Conservation (phyloP, 2,888 invertebrate species). For the Nemoura dubitans region DNA sequence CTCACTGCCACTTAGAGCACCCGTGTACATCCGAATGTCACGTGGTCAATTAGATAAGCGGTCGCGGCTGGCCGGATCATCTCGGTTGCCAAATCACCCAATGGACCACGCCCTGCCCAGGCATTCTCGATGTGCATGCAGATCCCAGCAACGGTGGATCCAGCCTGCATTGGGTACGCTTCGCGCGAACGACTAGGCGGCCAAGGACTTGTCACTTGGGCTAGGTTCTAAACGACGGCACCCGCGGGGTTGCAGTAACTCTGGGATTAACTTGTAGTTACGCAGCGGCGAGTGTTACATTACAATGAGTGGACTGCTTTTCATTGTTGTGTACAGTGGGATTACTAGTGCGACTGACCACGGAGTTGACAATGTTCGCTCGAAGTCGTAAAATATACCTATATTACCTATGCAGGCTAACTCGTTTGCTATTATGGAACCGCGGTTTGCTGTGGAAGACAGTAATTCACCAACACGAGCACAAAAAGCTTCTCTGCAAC, state of each 20-base stretch:
- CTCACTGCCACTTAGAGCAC: not conserved
- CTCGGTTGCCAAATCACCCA: not conserved
- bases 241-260: not conserved
- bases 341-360: too few relatives aligned
- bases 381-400: too few relatives aligned
- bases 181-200: too few relatives aligned
- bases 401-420: too few relatives aligned
- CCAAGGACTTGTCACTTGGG: not conserved
- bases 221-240: not conserved
- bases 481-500: too few relatives aligned
- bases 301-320: too few relatives aligned
- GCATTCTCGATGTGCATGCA: not conserved
- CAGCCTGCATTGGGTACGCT: not conserved
- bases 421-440: too few relatives aligned
- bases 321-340: too few relatives aligned
- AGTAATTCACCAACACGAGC: too few relatives aligned
- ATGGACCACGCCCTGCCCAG: not conserved
- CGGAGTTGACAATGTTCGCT: too few relatives aligned
- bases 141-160: not conserved
- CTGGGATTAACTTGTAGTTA: not conserved
- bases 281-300: not conserved
- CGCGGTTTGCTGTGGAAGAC: too few relatives aligned
- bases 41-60: constrained; percentile 4
- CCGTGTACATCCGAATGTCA: not conserved
- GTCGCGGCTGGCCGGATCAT: not conserved